Evolutionary conservation across 1,140 invertebrate genomes (phyloP).

Genomic region (Drosophila hydei): DNA sequence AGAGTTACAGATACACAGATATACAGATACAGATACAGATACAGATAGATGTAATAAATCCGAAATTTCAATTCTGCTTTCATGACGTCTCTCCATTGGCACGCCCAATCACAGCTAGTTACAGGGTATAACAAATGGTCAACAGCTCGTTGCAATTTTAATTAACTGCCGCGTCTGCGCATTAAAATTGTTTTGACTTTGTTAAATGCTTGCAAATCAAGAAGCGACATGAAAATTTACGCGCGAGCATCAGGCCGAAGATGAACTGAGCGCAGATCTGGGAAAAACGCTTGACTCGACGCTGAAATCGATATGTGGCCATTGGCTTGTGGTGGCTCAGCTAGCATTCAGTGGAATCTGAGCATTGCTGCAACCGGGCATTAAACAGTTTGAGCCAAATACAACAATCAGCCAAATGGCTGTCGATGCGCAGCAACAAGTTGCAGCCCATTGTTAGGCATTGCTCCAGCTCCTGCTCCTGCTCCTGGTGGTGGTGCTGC

Average conservation of each 20-base stretch:
- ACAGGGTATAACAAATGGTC: slow-evolving; percentile 50
- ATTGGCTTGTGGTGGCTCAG: slow-evolving; percentile 26
- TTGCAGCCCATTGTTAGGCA: slow-evolving; percentile 48
- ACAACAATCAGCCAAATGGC: slow-evolving; percentile 75
- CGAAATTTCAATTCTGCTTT: no score
- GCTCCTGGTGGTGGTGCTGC: no score
- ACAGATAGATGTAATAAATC: no score
- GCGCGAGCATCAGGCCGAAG: slow-evolving; percentile 40
- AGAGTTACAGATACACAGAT: no score
- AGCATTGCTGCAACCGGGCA: slow-evolving; percentile 27
- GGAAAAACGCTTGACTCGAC: slow-evolving; percentile 12
- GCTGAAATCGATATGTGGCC: slow-evolving; percentile 73
- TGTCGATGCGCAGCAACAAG: slow-evolving; percentile 39
- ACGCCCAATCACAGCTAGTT: background rate
- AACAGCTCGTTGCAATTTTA: slow-evolving; percentile 78
- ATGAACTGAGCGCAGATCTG: slow-evolving; percentile 36
- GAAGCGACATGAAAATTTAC: slow-evolving; percentile 80
- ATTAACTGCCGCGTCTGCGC: slow-evolving; percentile 78
- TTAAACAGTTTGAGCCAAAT: slow-evolving; percentile 54
- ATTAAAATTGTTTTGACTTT: slow-evolving; percentile 83
- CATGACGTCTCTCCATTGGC: background rate
- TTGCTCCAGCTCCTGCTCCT: background rate
- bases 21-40: no score
- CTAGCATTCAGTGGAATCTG: slow-evolving; percentile 4
- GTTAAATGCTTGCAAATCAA: slow-evolving; percentile 82